Conservation (phyloP, 2,797 vertebrate species). For the Etheostoma perlongum region DNA sequence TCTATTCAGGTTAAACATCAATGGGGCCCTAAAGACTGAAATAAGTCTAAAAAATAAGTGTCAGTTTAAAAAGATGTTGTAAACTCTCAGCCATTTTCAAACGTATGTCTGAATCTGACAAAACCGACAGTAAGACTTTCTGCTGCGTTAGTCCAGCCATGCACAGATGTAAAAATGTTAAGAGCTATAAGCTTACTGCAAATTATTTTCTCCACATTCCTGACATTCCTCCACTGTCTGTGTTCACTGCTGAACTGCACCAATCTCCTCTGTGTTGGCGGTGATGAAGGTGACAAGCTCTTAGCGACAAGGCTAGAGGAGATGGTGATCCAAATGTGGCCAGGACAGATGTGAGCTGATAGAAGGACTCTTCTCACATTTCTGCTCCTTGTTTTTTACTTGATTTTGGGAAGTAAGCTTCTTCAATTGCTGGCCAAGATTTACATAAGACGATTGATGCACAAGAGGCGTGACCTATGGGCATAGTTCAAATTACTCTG, state of each 20-base stretch:
- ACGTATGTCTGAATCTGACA: neutral
- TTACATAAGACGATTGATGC: slow-evolving; percentile 3
- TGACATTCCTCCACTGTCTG: slow-evolving; percentile 41
- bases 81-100: neutral
- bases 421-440: slow-evolving; percentile 4
- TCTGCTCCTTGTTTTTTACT: neutral
- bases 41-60: neutral
- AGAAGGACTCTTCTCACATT: neutral
- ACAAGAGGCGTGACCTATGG: too few species aligned
- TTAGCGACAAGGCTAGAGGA: neutral
- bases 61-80: neutral
- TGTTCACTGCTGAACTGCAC: slow-evolving; percentile 16
- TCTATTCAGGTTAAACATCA: neutral
- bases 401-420: neutral
- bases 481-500: too few species aligned
- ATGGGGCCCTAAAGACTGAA: neutral
- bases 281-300: slow-evolving; percentile 11
- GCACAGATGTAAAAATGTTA: slow-evolving; percentile 43
- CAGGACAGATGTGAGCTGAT: slow-evolving; percentile 2
- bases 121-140: neutral
- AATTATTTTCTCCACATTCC: slow-evolving; percentile 55
- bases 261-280: slow-evolving; percentile 22
- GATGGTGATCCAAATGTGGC: neutral
- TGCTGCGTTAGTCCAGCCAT: slow-evolving; percentile 18
- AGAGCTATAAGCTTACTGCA: slow-evolving; percentile 27